A percentile compares a stretch with the other conserved stretches of the same genome.
phyloP scores from a whole-genome alignment of 2,888 invertebrate genomes.

The Lobophora halterata region DNA sequence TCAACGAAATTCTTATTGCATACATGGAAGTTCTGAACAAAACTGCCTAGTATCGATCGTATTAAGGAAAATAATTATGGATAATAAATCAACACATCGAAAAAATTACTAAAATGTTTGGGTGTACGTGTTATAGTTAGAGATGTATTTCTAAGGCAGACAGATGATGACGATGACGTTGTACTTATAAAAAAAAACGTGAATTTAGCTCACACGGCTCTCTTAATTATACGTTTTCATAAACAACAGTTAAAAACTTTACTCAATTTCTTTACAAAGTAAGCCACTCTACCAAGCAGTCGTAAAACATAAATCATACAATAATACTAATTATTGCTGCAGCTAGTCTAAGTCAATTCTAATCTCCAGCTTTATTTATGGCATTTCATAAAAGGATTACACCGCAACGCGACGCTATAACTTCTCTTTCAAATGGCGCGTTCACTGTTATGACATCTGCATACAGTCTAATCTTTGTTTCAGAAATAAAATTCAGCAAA shows the following conservation, averaged over 20 bases:
- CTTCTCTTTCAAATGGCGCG: slow-evolving; percentile 62
- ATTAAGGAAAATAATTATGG: slow-evolving; percentile 1
- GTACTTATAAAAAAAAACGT: too few species aligned
- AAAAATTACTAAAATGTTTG: too few species aligned
- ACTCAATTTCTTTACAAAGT: slow-evolving; percentile 19
- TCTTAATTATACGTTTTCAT: too few species aligned
- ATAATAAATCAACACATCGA: too few species aligned
- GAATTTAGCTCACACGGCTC: too few species aligned
- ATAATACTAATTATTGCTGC: slow-evolving; percentile 65
- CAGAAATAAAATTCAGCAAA: slow-evolving; percentile 40
- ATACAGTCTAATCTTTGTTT: slow-evolving; percentile 46
- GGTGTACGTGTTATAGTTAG: too few species aligned
- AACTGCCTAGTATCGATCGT: too few species aligned
- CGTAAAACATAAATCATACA: slow-evolving; percentile 45
- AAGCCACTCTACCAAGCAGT: slow-evolving; percentile 21
- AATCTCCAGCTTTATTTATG: slow-evolving; percentile 51
- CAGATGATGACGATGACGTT: too few species aligned
- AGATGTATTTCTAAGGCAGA: too few species aligned
- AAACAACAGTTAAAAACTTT: too few species aligned
- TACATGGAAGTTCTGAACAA: too few species aligned
- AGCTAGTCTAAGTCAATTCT: slow-evolving; percentile 66
- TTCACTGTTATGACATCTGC: slow-evolving; percentile 58
- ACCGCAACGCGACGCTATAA: slow-evolving; percentile 53
- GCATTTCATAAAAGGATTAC: slow-evolving; percentile 57
- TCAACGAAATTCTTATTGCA: too few species aligned